Conservation (phyloP, 2,797 vertebrate genomes). For the Leptatherina wallacei region DNA sequence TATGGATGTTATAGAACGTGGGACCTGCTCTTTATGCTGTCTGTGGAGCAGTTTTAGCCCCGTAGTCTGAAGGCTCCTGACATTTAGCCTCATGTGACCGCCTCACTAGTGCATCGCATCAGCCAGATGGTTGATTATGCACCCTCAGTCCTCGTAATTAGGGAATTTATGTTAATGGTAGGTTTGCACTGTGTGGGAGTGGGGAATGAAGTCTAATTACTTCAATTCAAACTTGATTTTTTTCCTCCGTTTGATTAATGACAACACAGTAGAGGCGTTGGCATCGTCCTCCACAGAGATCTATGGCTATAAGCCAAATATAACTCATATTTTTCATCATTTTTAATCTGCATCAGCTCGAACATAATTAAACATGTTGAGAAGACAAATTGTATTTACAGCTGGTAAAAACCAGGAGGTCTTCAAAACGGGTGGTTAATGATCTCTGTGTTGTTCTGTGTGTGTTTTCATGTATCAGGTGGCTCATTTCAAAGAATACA, state of each 20-base stretch:
- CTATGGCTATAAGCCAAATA: background rate
- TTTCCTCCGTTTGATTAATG: slow-evolving; percentile 16
- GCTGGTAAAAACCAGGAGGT: too few species aligned
- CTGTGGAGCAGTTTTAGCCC: background rate
- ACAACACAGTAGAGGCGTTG: background rate
- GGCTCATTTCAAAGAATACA: slow-evolving; percentile 97
- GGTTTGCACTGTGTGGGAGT: slow-evolving; percentile 24
- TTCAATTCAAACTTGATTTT: slow-evolving; percentile 18
- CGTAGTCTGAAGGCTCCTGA: slow-evolving; percentile 4
- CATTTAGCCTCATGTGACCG: slow-evolving; percentile 4
- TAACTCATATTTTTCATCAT: too few species aligned
- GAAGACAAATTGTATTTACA: background rate
- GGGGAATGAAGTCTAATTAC: slow-evolving; percentile 32
- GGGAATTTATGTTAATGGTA: slow-evolving; percentile 44
- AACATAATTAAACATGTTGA: background rate
- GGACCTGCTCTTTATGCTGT: slow-evolving; percentile 3
- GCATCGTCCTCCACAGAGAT: background rate
- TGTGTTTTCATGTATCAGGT: slow-evolving; percentile 81
- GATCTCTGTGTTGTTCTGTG: background rate
- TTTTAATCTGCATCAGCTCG: background rate
- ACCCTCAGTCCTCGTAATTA: slow-evolving; percentile 26
- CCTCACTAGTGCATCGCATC: slow-evolving; percentile 11
- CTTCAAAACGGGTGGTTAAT: background rate
- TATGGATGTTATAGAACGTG: background rate
- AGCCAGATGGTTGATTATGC: slow-evolving; percentile 23